Base-by-base conservation (phyloP, 1,140 invertebrate species). In the Pogonognathellus flavescens region DNA sequence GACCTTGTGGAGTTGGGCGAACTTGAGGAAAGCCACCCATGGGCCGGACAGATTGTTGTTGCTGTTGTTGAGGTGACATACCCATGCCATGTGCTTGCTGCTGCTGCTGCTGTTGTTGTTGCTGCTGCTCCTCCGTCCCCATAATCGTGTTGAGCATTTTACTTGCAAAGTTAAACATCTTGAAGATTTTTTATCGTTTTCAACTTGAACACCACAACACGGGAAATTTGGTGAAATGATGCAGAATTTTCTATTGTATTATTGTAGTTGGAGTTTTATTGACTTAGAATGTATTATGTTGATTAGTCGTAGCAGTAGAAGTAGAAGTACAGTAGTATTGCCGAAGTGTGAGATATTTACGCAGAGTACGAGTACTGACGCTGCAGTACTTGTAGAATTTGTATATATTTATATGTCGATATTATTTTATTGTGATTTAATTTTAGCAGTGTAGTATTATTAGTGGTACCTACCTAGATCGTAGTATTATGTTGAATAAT, bases 91-190 rank as follows among this genome's bases (percentile, higher is more conserved):
- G 88, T 18, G 84, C 76, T 55, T 88, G 88, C 16, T 87, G 87
- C 31, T 82, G 84, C 9, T 62, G 82, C 53, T 85, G 84, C 84
- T 41, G 83, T 85, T 66, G 83, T 62, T 60, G 83, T 57, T 60
- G 80, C 53, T 85, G 88, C 25, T 70, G 82, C 60, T 91, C 90
- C 50, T 89, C 90, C 60, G 89, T 90, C 80, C 91, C 90, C 86
- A 91, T 91, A 16, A 91, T 90, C 88, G 90, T 91, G 86, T 91
- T 91, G 83, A 91, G 89, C 90, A 91, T 91, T 87, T 91, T 91
- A 86, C 89, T 91, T 9, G 91, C 91, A 86, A 91, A 91, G 87
- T 90, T 91, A 86, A 91, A 91, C 91, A 91, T 91, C 7, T 72
- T 76, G 85, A 55, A 11, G 41, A 11, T 6, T 72, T 49, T 7